Percentiles rank a stretch among this genome's conserved stretches.
Evolutionary conservation across 2,888 invertebrate species (phyloP).

Genomic region (Eulithis prunata): DNA sequence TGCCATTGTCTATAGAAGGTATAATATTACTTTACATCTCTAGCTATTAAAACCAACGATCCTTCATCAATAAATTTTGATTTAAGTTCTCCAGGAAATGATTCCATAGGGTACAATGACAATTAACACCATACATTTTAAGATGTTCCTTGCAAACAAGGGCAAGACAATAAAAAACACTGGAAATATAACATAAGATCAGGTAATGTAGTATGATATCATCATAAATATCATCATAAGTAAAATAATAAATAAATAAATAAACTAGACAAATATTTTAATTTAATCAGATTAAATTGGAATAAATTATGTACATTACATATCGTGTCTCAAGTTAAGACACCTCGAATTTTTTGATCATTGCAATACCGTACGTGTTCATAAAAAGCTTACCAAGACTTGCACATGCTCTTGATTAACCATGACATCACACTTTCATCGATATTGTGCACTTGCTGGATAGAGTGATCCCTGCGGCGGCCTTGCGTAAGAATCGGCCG

Average conservation of each 20-base stretch:
- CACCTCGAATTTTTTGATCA: background rate
- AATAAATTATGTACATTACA: background rate
- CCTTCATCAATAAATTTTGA: background rate
- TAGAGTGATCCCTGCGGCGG: constrained; percentile 51
- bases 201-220: too few relatives aligned
- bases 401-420: constrained; percentile 47
- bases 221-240: too few relatives aligned
- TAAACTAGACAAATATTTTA: too few relatives aligned
- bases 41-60: background rate
- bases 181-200: too few relatives aligned
- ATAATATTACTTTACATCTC: background rate
- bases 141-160: too few relatives aligned
- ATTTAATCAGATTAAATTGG: too few relatives aligned
- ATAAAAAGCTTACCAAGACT: constrained; percentile 14
- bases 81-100: too few relatives aligned
- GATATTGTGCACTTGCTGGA: constrained; percentile 44
- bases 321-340: background rate
- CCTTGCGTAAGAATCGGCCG: constrained; percentile 65
- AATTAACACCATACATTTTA: too few relatives aligned
- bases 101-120: too few relatives aligned
- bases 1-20: background rate
- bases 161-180: too few relatives aligned
- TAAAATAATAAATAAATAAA: too few relatives aligned
- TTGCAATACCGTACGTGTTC: constrained; percentile 3
- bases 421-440: constrained; percentile 67